Conservation (phyloP, 2,113 vertebrate species). For the Brachirus orientalis region DNA sequence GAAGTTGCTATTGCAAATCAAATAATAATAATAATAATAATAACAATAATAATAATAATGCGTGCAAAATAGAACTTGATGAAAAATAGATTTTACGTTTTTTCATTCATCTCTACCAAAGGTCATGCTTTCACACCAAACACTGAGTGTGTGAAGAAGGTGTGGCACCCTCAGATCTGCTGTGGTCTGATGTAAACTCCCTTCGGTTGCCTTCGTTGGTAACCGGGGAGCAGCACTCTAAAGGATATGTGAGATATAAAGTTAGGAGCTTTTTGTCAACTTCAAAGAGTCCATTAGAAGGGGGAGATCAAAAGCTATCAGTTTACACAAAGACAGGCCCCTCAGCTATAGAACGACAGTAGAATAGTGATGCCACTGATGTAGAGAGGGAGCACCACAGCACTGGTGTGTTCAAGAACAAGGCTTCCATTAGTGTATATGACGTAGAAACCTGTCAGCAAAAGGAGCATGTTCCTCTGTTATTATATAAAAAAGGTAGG, state of each 20-base stretch:
- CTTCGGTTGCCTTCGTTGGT: slow-evolving; percentile 7
- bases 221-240: slow-evolving; percentile 1
- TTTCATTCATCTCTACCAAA: not conserved
- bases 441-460: not conserved
- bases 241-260: slow-evolving; percentile 20
- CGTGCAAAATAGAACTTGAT: no score
- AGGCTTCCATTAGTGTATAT: not conserved
- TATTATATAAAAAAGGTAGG: no score
- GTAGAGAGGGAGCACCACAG: slow-evolving; percentile 11
- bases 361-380: slow-evolving; percentile 14
- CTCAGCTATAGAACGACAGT: slow-evolving; percentile 25
- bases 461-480: not conserved
- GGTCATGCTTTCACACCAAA: not conserved
- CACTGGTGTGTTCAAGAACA: not conserved
- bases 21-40: no score
- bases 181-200: slow-evolving; percentile 4
- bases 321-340: slow-evolving; percentile 50
- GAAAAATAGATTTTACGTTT: no score
- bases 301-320: slow-evolving; percentile 64
- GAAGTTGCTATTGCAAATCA: no score
- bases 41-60: no score
- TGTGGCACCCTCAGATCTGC: not conserved
- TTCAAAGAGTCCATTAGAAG: slow-evolving; percentile 62
- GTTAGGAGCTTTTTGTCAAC: slow-evolving; percentile 34
- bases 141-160: not conserved